Percentiles rank a stretch among this genome's conserved stretches.
Conservation (phyloP, 1,140 invertebrate genomes). For the Oreohelix idahoensis region DNA sequence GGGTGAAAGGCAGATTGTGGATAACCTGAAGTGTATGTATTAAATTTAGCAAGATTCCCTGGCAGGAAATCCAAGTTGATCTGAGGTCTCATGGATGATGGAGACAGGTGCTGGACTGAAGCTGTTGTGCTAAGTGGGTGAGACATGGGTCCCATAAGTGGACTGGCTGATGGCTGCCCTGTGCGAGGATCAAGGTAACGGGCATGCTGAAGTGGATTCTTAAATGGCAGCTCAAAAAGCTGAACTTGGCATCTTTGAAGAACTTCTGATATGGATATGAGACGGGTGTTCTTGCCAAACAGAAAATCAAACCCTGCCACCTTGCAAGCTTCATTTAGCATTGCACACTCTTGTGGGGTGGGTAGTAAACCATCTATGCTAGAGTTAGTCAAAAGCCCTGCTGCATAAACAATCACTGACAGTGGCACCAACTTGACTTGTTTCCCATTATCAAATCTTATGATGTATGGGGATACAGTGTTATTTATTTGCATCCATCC, state of each 20-base stretch:
- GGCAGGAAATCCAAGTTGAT: background rate
- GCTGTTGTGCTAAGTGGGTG: background rate
- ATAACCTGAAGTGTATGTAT: constrained; percentile 13
- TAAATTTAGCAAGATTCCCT: background rate
- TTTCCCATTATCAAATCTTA: constrained; percentile 76
- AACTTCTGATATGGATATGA: constrained; percentile 62
- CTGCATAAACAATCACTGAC: constrained; percentile 76
- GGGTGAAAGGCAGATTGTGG: background rate
- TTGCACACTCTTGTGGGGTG: constrained; percentile 60
- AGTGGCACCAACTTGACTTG: constrained; percentile 89
- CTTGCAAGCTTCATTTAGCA: constrained; percentile 67
- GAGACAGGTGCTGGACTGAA: background rate
- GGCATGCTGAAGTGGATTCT: constrained; percentile 68
- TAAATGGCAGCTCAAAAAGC: constrained; percentile 64
- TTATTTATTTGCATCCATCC: constrained; percentile 95
- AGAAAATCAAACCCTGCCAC: constrained; percentile 65
- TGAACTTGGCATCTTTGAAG: constrained; percentile 53
- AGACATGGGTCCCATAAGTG: background rate
- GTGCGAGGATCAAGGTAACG: constrained; percentile 57
- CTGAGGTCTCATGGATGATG: background rate
- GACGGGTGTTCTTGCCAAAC: constrained; percentile 63
- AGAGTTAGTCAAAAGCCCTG: constrained; percentile 56
- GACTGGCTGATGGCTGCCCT: constrained; percentile 1
- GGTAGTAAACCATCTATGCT: constrained; percentile 56
- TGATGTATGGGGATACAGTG: constrained; percentile 92